Conservation (phyloP, 2,888 invertebrate genomes). For the Platerodrilus igneus region DNA sequence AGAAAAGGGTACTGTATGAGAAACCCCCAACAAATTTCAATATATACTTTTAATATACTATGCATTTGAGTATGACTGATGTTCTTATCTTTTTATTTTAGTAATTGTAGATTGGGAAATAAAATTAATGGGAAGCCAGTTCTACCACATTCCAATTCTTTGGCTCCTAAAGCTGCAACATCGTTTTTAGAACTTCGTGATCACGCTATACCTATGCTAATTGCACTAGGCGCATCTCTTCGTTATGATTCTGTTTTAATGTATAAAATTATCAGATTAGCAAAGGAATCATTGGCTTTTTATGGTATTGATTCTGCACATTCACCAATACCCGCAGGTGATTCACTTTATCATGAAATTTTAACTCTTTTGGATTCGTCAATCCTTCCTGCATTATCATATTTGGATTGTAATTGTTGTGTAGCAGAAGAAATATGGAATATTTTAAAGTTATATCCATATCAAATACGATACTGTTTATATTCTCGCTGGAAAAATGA, state of each 20-base stretch:
- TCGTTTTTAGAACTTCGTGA: slow-evolving; percentile 69
- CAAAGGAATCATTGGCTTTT: slow-evolving; percentile 43
- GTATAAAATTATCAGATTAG: slow-evolving; percentile 71
- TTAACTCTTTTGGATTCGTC: slow-evolving; percentile 82
- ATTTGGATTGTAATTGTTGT: slow-evolving; percentile 92
- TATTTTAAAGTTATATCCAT: slow-evolving; percentile 79
- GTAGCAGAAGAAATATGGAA: slow-evolving; percentile 96
- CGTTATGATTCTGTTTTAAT: slow-evolving; percentile 84
- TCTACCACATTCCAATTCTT: slow-evolving; percentile 50
- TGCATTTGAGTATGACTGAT: too few species aligned
- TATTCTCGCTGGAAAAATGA: slow-evolving; percentile 98
- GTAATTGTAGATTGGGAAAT: slow-evolving; percentile 68
- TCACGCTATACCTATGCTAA: slow-evolving; percentile 78
- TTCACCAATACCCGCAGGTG: slow-evolving; percentile 41
- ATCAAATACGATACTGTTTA: slow-evolving; percentile 76
- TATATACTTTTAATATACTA: too few species aligned
- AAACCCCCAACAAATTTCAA: too few species aligned
- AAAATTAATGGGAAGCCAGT: slow-evolving; percentile 61
- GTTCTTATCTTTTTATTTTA: too few species aligned
- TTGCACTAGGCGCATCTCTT: slow-evolving; percentile 81
- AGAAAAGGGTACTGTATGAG: too few species aligned
- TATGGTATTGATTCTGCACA: slow-evolving; percentile 38
- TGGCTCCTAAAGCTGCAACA: slow-evolving; percentile 63
- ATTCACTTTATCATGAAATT: slow-evolving; percentile 74
- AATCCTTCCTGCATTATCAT: slow-evolving; percentile 84